Conservation (phyloP, 2,888 invertebrate genomes). For the Parnassius orleans region DNA sequence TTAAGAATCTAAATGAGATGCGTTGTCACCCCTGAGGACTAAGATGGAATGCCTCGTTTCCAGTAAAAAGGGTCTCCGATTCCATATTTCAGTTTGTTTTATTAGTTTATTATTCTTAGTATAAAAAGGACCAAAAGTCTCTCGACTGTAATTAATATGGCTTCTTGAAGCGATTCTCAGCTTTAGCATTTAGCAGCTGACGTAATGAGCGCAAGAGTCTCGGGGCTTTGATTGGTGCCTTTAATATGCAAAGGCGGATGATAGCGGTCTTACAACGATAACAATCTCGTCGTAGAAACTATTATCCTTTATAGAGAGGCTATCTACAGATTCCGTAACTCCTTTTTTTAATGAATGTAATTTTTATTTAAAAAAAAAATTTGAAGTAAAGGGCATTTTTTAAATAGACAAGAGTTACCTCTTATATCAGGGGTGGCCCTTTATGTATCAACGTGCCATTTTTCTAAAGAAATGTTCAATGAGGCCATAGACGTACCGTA, state of each 20-base stretch:
- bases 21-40: too few relatives aligned
- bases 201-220: conserved; percentile 49
- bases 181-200: conserved; percentile 45
- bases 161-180: conserved; percentile 38
- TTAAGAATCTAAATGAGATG: too few relatives aligned
- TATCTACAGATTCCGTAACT: conserved; percentile 18
- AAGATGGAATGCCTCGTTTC: too few relatives aligned
- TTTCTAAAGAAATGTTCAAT: too few relatives aligned
- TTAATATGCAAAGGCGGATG: conserved; percentile 56
- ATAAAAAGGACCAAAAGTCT: conserved; percentile 33
- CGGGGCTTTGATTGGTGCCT: conserved; percentile 53
- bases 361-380: conserved; percentile 20
- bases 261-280: conserved; percentile 33
- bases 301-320: conserved; percentile 18
- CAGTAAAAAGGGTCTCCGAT: too few relatives aligned
- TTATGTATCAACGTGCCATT: too few relatives aligned
- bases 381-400: background rate
- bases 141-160: conserved; percentile 57
- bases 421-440: too few relatives aligned
- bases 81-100: conserved; percentile 15
- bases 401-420: too few relatives aligned
- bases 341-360: conserved; percentile 9
- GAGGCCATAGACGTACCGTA: too few relatives aligned
- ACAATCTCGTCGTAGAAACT: conserved; percentile 21
- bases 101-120: conserved; percentile 29